These are phyloP conservation scores for Oscheius sp. DNA, from an alignment of 1,140 invertebrate genomes.

Conservation along the genomic window DNA sequence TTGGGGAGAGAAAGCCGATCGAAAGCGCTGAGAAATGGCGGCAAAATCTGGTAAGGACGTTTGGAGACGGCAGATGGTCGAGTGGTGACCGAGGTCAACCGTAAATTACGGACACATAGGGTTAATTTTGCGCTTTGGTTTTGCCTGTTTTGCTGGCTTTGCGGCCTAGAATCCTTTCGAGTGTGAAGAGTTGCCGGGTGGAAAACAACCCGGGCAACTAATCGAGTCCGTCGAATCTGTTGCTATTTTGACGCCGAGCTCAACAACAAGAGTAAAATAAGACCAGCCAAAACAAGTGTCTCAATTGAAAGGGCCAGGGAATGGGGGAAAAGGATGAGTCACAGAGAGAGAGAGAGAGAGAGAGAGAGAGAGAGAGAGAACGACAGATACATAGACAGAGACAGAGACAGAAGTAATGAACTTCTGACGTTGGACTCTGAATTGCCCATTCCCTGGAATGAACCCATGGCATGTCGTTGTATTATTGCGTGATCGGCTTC, in stretches of 20 bases:
- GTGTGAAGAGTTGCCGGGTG: too few species aligned
- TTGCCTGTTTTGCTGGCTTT: not conserved
- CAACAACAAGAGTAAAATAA: not conserved
- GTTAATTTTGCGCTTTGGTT: not conserved
- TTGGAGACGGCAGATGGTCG: not conserved
- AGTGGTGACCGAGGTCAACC: slow-evolving; percentile 1
- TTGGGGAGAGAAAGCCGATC: not conserved
- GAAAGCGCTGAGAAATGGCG: not conserved
- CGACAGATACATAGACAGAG: too few species aligned
- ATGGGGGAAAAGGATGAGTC: too few species aligned
- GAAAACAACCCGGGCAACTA: too few species aligned
- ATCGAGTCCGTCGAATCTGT: not conserved
- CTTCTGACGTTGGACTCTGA: too few species aligned
- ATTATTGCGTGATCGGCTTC: too few species aligned
- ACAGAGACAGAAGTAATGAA: too few species aligned
- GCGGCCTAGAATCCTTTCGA: not conserved
- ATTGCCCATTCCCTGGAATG: too few species aligned
- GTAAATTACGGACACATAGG: not conserved
- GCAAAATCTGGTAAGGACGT: not conserved
- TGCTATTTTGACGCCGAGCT: not conserved
- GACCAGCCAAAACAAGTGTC: not conserved
- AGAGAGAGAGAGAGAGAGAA: too few species aligned
- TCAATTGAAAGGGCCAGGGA: too few species aligned
- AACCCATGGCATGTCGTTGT: too few species aligned
- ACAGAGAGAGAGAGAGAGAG: too few species aligned